phyloP scores from a whole-genome alignment of 2,888 invertebrate genomes.

The Cephonodes hylas region DNA sequence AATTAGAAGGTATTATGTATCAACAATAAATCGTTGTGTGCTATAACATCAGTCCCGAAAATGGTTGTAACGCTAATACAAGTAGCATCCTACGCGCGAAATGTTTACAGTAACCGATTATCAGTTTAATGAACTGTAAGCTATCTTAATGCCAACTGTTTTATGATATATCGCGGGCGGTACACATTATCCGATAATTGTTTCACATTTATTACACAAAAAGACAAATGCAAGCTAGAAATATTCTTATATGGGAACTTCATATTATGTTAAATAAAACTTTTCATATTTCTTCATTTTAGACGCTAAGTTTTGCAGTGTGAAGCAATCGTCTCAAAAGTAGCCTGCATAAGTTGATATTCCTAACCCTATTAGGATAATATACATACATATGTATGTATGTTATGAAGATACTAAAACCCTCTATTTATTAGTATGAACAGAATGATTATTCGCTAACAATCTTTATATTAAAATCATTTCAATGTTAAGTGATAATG shows the following conservation, averaged over 20 bases:
- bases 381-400: too few species aligned
- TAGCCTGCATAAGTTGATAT: too few species aligned
- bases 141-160: slow-evolving; percentile 17
- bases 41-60: slow-evolving; percentile 42
- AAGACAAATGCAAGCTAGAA: not conserved
- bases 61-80: slow-evolving; percentile 30
- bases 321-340: too few species aligned
- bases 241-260: not conserved
- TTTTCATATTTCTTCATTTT: too few species aligned
- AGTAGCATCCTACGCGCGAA: slow-evolving; percentile 50
- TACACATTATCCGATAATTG: slow-evolving; percentile 11
- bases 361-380: too few species aligned
- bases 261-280: too few species aligned
- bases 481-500: not conserved
- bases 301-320: too few species aligned
- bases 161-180: slow-evolving; percentile 3
- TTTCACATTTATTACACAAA: slow-evolving; percentile 6
- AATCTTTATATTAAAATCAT: too few species aligned
- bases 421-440: too few species aligned
- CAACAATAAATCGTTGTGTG: slow-evolving; percentile 22
- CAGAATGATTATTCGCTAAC: too few species aligned
- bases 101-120: slow-evolving; percentile 42
- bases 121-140: slow-evolving; percentile 43
- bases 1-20: slow-evolving; percentile 41
- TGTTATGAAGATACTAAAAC: too few species aligned